A percentile compares a stretch with the other conserved stretches of the same genome.
Evolutionary conservation across 2,113 vertebrate genomes (phyloP).

Genomic region (Saccopteryx leptura): DNA sequence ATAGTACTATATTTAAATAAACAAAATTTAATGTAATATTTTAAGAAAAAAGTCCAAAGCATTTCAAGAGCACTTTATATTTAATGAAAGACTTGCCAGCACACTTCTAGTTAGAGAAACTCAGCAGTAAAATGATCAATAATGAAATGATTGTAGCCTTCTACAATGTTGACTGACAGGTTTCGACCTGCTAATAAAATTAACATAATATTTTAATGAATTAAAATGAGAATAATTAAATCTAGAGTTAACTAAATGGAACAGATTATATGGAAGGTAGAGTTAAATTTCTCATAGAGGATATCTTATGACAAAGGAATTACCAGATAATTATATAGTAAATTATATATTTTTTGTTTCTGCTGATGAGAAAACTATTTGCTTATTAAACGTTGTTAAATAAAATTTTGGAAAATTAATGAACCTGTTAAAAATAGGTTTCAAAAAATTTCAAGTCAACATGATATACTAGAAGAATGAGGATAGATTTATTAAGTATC

Average conservation of each 20-base stretch:
- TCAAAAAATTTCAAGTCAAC: conserved; percentile 32
- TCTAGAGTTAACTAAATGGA: conserved; percentile 68
- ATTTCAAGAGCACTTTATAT: neutral
- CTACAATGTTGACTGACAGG: conserved; percentile 57
- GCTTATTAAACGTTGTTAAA: conserved; percentile 69
- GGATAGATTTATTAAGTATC: conserved; percentile 1
- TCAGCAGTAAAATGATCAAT: conserved; percentile 25
- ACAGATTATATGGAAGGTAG: conserved; percentile 75
- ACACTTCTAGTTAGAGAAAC: conserved; percentile 32
- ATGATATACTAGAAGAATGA: conserved; percentile 39
- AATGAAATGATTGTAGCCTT: conserved; percentile 42
- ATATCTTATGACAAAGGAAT: conserved; percentile 82
- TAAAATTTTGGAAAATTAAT: conserved; percentile 75
- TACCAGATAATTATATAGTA: conserved; percentile 78
- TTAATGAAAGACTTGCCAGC: neutral
- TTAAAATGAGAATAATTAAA: conserved; percentile 83
- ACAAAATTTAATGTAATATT: neutral
- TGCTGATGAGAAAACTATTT: conserved; percentile 68
- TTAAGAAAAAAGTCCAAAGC: neutral
- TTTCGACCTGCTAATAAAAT: conserved; percentile 76
- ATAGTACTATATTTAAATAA: neutral
- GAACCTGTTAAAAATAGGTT: conserved; percentile 43
- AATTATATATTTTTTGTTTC: conserved; percentile 80
- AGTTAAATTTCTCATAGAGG: conserved; percentile 68
- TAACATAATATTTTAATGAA: conserved; percentile 71